Evolutionary conservation across 2,797 vertebrate genomes (phyloP).

Genomic region (Threskiornis aethiopicus): DNA sequence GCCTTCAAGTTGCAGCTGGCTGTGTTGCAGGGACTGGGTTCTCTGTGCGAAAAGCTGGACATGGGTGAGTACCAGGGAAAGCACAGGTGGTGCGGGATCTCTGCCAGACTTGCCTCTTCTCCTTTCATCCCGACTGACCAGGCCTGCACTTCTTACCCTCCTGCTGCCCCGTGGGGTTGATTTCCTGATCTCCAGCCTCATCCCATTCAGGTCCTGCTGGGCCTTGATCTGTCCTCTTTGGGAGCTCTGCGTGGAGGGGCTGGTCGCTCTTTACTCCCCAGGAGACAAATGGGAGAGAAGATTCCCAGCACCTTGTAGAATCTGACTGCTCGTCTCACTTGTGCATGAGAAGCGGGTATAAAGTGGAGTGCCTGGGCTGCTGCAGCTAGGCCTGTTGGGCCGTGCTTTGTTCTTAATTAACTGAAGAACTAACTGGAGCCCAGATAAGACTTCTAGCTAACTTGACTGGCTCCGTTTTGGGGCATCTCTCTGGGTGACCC

Average conservation of each 20-base stretch:
- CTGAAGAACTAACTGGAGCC: neutral
- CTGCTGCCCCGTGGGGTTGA: neutral
- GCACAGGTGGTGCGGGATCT: accelerated
- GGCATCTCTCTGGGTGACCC: neutral
- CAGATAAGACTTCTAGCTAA: neutral
- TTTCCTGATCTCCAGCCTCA: neutral
- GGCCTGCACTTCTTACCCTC: neutral
- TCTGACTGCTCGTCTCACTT: neutral
- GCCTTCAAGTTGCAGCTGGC: slow-evolving; percentile 93
- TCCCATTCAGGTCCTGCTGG: neutral
- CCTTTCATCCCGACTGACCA: neutral
- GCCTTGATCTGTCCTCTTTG: neutral
- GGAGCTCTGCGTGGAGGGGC: neutral
- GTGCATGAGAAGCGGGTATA: neutral
- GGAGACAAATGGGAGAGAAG: neutral
- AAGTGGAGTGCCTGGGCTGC: neutral
- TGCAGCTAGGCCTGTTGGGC: neutral
- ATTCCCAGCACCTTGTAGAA: neutral
- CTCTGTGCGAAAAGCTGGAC: slow-evolving; percentile 85
- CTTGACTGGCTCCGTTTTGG: neutral
- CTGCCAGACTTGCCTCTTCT: neutral
- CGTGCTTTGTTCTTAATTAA: neutral
- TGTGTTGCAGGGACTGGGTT: slow-evolving; percentile 88
- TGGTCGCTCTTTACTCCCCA: neutral
- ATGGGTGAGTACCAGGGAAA: slow-evolving; percentile 81